Base-by-base conservation (phyloP, 2,797 vertebrate species). In the Lepus townsendii region DNA sequence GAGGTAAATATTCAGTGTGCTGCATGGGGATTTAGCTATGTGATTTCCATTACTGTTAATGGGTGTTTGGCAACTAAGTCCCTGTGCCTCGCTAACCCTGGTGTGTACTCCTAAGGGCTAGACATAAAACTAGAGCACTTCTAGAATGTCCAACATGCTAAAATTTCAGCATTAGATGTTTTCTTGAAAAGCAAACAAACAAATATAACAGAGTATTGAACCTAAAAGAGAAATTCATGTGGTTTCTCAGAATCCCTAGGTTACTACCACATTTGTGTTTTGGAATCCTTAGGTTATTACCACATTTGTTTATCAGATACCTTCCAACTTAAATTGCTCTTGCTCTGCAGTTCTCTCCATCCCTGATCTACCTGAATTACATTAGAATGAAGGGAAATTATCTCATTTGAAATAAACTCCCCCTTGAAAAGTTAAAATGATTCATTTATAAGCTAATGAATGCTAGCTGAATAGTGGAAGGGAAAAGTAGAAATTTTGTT, bases 1-100 rank as follows among this genome's bases (percentile, higher is more conserved):
- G 95, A 96, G 93, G 96, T 96, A 95, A 96, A 96, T 90, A 95
- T 73, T 95, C 96, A 93, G 88, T 26, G 73, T 89, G 69, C 88
- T 69, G 80, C 0, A 0, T 83, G 93, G 88, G 85, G 94, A 89
- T 92, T 95, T 85, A 50, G 50, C 90, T 84, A 65, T 82, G 88
- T 92, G 95, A 75, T 91, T 97, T 77, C 88, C 91, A 71, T 90
- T 92, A 93, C 30, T 10, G 22, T 85, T 96, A 95, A 94, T 90
- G 86, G 93, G 95, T 90, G n/a, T 93, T 85, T 82, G 95, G 88
- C 90, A 92, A 76, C 90, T 88, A 82, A 96, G 60, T 68, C 90
- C 96, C 27, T 42, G 35, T 32, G 86, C 89, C 72, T 94, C 30
- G 5, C 80, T 92, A 76, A 95, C 73, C 88, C 80, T 84, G 60